Conservation (phyloP, 2,888 invertebrate genomes). For the Cabera pusaria region DNA sequence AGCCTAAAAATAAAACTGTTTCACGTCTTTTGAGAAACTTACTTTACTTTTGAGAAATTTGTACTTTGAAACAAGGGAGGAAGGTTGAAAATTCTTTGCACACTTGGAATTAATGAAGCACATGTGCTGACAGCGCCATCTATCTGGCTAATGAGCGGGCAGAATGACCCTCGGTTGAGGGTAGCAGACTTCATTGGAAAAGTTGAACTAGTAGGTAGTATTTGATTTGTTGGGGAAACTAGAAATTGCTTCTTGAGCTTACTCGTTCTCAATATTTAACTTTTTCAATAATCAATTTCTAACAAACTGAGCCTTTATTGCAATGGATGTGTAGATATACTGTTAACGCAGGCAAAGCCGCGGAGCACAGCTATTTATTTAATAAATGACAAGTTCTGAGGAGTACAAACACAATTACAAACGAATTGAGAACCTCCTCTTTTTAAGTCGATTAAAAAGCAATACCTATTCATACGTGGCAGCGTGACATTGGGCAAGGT, state of each 20-base stretch:
- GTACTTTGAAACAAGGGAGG: constrained; percentile 30
- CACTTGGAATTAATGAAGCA: constrained; percentile 62
- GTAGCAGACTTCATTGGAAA: constrained; percentile 21
- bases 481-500: too few relatives aligned
- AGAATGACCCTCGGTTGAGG: constrained; percentile 36
- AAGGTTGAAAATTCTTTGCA: constrained; percentile 46
- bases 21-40: constrained; percentile 16
- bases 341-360: too few relatives aligned
- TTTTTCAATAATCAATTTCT: too few relatives aligned
- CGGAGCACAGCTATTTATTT: too few relatives aligned
- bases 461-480: too few relatives aligned
- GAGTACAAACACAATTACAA: neutral
- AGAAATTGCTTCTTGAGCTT: too few relatives aligned
- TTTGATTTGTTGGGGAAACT: too few relatives aligned
- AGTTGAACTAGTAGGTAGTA: constrained; percentile 17
- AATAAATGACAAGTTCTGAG: too few relatives aligned
- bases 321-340: too few relatives aligned
- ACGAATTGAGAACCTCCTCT: constrained; percentile 6
- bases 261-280: too few relatives aligned
- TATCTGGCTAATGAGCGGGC: constrained; percentile 52
- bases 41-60: constrained; percentile 20
- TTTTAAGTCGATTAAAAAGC: too few relatives aligned
- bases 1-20: constrained; percentile 9
- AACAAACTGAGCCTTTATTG: too few relatives aligned
- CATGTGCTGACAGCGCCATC: constrained; percentile 49